Evolutionary conservation across 2,113 vertebrate genomes (phyloP).

Genomic region (Taxidea taxus): DNA sequence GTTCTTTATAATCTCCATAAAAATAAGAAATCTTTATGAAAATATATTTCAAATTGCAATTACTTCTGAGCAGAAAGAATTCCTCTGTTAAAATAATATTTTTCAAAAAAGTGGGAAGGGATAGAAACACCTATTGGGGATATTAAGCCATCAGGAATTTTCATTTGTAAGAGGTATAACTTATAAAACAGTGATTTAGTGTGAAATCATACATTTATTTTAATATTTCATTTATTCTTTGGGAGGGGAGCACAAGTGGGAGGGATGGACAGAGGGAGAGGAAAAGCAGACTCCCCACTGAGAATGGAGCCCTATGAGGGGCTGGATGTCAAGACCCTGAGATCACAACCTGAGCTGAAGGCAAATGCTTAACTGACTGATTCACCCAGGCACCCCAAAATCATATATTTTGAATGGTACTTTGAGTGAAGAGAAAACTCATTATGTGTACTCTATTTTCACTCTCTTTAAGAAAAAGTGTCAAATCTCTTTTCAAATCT

Average conservation of each 20-base stretch:
- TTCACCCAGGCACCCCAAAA: background rate
- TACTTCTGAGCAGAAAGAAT: conserved; percentile 27
- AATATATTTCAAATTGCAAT: conserved; percentile 23
- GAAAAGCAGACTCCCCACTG: background rate
- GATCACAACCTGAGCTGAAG: background rate
- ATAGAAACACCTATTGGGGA: background rate
- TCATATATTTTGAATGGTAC: background rate
- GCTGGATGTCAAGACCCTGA: background rate
- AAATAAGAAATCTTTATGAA: conserved; percentile 2
- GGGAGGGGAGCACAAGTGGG: background rate
- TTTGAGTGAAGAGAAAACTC: conserved; percentile 8
- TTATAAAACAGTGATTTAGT: rapidly evolving
- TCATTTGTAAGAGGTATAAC: background rate
- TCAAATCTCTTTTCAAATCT: background rate
- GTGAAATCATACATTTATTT: conserved; percentile 23
- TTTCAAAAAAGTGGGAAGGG: background rate
- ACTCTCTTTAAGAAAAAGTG: background rate
- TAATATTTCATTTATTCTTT: background rate
- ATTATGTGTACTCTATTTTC: background rate
- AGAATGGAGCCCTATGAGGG: background rate
- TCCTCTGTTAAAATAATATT: conserved; percentile 32
- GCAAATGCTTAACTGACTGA: background rate
- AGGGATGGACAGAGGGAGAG: background rate
- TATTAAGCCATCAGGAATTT: conserved; percentile 28
- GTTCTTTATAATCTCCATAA: background rate